These are phyloP conservation scores for Ophioninae sp. DNA, from an alignment of 2,888 invertebrate genomes.

Conservation along the genomic window DNA sequence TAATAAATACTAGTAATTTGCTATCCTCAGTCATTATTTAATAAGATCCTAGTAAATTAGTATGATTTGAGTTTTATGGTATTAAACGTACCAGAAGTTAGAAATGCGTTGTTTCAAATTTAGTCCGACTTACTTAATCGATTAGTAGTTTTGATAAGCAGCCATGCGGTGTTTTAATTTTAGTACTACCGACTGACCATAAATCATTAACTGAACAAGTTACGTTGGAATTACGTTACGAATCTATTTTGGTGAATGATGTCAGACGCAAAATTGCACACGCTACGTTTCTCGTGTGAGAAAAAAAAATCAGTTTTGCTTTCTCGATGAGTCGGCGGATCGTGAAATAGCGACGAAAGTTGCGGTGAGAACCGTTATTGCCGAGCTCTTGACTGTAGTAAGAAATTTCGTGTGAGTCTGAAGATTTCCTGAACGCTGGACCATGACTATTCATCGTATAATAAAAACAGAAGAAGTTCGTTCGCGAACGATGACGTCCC, in stretches of 20 bases:
- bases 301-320: conserved; percentile 1
- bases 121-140: too few relatives aligned
- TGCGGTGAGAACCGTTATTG: conserved; percentile 43
- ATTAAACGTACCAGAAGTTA: too few relatives aligned
- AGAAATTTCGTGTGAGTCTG: conserved; percentile 45
- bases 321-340: conserved; percentile 51
- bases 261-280: conserved; percentile 6
- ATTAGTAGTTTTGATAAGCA: not conserved
- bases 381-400: conserved; percentile 18
- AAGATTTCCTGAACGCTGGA: conserved; percentile 25
- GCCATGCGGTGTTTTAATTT: not conserved
- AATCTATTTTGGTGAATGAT: conserved; percentile 16
- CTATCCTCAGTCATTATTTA: too few relatives aligned
- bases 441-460: conserved; percentile 25
- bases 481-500: conserved; percentile 44
- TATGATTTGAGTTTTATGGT: too few relatives aligned
- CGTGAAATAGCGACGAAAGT: conserved; percentile 51
- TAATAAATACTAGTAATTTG: too few relatives aligned
- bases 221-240: not conserved
- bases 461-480: conserved; percentile 12
- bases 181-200: not conserved
- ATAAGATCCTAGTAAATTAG: too few relatives aligned
- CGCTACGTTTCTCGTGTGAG: not conserved
- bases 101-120: too few relatives aligned
- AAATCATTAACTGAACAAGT: not conserved